Evolutionary conservation across 2,888 invertebrate genomes (phyloP).

Genomic region (Mongoloraphidia duomilia): DNA sequence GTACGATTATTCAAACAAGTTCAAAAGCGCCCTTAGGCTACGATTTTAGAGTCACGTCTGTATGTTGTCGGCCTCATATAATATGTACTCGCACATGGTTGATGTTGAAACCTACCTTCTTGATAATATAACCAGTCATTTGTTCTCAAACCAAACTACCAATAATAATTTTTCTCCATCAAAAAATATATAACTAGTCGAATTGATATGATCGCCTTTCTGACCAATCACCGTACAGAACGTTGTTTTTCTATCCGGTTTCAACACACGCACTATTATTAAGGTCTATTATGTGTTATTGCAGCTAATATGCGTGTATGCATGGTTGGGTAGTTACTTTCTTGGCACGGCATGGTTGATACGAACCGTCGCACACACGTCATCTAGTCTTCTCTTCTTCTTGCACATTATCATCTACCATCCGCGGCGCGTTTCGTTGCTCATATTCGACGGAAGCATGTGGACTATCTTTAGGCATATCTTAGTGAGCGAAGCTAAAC

Average conservation of each 20-base stretch:
- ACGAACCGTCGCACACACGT: neutral
- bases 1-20: no score
- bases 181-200: conserved; percentile 28
- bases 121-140: conserved; percentile 12
- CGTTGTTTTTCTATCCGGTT: conserved; percentile 8
- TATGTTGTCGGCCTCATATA: no score
- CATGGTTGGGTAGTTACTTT: conserved; percentile 15
- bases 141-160: conserved; percentile 28
- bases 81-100: no score
- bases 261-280: conserved; percentile 30
- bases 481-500: conserved; percentile 22
- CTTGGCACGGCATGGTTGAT: neutral
- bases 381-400: conserved; percentile 2
- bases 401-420: neutral
- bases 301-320: conserved; percentile 30
- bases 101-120: no score
- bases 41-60: conserved; percentile 26
- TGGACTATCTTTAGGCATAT: conserved; percentile 26
- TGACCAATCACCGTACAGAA: conserved; percentile 24
- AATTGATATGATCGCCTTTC: conserved; percentile 29
- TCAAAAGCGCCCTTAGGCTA: conserved; percentile 15
- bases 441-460: conserved; percentile 14
- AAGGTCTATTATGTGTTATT: conserved; percentile 33
- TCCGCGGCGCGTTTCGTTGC: neutral
- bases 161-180: conserved; percentile 33